Percentiles rank a stretch among this genome's conserved stretches.
These are phyloP conservation scores for Xestia ashworthii DNA, from an alignment of 2,888 invertebrate species.

Conservation along the genomic window DNA sequence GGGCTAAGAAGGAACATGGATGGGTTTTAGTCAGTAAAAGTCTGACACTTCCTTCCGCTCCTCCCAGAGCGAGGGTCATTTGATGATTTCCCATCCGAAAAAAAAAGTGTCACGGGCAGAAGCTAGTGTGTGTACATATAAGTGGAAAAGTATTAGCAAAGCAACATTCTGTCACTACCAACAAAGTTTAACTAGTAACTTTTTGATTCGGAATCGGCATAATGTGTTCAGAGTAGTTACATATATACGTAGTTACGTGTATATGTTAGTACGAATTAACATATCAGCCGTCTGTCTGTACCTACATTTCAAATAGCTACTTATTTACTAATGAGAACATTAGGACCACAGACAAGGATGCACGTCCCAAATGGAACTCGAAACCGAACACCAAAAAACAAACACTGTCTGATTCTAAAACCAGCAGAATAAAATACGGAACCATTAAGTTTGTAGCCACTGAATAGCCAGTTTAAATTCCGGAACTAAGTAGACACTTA, in stretches of 20 bases:
- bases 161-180: background rate
- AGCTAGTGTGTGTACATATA: background rate
- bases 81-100: too few species aligned
- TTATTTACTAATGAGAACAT: constrained; percentile 31
- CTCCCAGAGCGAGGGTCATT: too few species aligned
- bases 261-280: background rate
- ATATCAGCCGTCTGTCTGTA: background rate
- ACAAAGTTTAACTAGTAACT: background rate
- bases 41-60: too few species aligned
- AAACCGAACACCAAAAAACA: constrained; percentile 32
- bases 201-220: background rate
- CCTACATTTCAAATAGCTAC: background rate
- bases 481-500: constrained; percentile 59
- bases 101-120: too few species aligned
- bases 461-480: constrained; percentile 57
- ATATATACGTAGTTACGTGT: background rate
- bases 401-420: constrained; percentile 34
- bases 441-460: constrained; percentile 50
- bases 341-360: constrained; percentile 14
- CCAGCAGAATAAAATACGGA: constrained; percentile 47
- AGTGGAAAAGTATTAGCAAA: background rate
- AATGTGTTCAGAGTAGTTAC: background rate
- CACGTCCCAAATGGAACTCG: constrained; percentile 19
- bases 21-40: too few species aligned
- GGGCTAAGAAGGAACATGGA: too few species aligned